Evolutionary conservation across 30 jellyfish, hydroid and myxozoan species (phyloP).

Genomic region (Aurelia aurita): DNA sequence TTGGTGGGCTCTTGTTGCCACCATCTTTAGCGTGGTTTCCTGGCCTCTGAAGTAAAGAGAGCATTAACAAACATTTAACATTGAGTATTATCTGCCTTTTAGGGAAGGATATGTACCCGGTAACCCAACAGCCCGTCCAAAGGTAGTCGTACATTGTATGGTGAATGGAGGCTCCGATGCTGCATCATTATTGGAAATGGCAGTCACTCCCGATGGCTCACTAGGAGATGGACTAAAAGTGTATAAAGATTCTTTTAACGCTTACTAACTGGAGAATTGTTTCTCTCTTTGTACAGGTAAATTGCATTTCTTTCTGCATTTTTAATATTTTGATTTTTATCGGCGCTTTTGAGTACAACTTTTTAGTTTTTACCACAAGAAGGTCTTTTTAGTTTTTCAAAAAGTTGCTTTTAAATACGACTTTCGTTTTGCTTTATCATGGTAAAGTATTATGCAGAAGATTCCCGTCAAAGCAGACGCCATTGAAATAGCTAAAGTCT

Average conservation of each 20-base stretch:
- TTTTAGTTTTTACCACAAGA: no score
- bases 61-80: neutral
- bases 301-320: neutral
- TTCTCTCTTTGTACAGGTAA: conserved; percentile 62
- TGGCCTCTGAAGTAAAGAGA: no score
- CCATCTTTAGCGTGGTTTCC: no score
- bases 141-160: conserved; percentile 97
- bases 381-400: no score
- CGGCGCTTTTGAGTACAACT: no score
- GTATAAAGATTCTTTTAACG: conserved; percentile 96
- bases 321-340: neutral
- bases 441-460: no score
- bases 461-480: no score
- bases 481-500: no score
- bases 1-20: no score
- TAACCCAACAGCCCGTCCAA: conserved; percentile 97
- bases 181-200: conserved; percentile 86
- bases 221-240: conserved; percentile 99
- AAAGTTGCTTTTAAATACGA: no score
- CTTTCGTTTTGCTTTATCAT: no score
- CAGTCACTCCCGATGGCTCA: conserved; percentile 95
- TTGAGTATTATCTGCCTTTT: neutral
- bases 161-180: conserved; percentile 99
- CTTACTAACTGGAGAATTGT: conserved; percentile 68
- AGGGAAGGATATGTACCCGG: conserved; percentile 99